Base-by-base conservation (phyloP, 2,888 invertebrate species). In the Bembecia ichneumoniformis region DNA sequence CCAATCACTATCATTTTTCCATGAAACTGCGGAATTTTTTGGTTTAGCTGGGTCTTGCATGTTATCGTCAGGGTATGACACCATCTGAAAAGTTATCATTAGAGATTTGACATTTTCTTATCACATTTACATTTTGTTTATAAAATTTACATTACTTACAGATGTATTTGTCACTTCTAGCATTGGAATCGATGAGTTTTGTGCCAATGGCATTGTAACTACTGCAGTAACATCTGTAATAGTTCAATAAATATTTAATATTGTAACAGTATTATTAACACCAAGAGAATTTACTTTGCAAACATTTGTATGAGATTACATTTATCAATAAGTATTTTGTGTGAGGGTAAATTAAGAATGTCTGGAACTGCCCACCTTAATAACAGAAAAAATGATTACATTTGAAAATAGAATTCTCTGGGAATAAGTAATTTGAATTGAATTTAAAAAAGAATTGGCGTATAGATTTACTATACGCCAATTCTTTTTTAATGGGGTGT, bases 121-220 rank as follows among this genome's bases (percentile, higher is more conserved):
- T 35, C 11, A 10, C 9, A 35, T 35, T 35, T 35, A 35, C 2
- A 14, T n/a, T 11, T 40, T 40, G 10, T 13, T n/a, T 13, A 7
- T 13, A 40, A 40, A 2, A 15, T 44, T 44, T 44, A 45, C 15
- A 13, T 46, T 14, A 78, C 84, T 83, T 69, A 87, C 86, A 46
- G 86, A 75, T 60, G 83, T 82, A 59, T 87, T 87, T 47, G 82
- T 80, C 36, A 87, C 82, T 71, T 87, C 86, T 82, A 87, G 82
- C 69, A 83, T 79, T 40, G 86, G 86, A 63, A 87, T 76, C 58
- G 86, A 82, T 43, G 83, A 76, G 57, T 79, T 84, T 56, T 83
- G 84, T 51, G 81, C 70, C 60, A 84, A 67, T 51, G 86, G 86
- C 86, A 86, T 87, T 58, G 86, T 84, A 14, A 87, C 86, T 54